Percentiles rank a stretch among this genome's conserved stretches.
phyloP scores from a whole-genome alignment of 2,888 invertebrate species.

The Microctonus aethiopoides region DNA sequence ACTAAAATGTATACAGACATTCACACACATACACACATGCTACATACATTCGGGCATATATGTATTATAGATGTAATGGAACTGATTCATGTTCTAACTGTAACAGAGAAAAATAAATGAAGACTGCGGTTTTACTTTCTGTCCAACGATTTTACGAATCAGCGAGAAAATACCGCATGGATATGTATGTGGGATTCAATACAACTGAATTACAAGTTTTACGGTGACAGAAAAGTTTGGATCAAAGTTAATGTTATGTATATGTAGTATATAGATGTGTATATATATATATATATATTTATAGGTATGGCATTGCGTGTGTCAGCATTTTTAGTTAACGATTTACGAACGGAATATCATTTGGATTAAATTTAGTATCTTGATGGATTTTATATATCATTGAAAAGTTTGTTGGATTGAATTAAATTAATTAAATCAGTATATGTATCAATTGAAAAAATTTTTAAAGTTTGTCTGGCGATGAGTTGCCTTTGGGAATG shows the following conservation, averaged over 20 bases:
- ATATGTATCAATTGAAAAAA: background rate
- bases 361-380: background rate
- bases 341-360: constrained; percentile 9
- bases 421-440: constrained; percentile 7
- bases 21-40: background rate
- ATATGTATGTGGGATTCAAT: background rate
- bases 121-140: constrained; percentile 25
- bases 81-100: too few species aligned
- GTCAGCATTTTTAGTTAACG: constrained; percentile 24
- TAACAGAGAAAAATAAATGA: constrained; percentile 13
- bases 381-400: background rate
- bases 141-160: constrained; percentile 21
- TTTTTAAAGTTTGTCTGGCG: background rate
- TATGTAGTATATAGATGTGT: background rate
- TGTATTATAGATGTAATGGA: too few species aligned
- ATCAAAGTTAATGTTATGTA: constrained; percentile 1
- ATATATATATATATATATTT: background rate
- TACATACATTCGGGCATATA: too few species aligned
- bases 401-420: background rate
- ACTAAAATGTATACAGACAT: constrained; percentile 8
- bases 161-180: constrained; percentile 18
- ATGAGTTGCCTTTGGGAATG: background rate
- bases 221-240: constrained; percentile 21
- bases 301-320: background rate
- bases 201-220: constrained; percentile 8